A percentile compares a stretch with the other conserved stretches of the same genome.
Evolutionary conservation across 2,113 vertebrate species (phyloP).

Genomic region (Leuciscus idus): DNA sequence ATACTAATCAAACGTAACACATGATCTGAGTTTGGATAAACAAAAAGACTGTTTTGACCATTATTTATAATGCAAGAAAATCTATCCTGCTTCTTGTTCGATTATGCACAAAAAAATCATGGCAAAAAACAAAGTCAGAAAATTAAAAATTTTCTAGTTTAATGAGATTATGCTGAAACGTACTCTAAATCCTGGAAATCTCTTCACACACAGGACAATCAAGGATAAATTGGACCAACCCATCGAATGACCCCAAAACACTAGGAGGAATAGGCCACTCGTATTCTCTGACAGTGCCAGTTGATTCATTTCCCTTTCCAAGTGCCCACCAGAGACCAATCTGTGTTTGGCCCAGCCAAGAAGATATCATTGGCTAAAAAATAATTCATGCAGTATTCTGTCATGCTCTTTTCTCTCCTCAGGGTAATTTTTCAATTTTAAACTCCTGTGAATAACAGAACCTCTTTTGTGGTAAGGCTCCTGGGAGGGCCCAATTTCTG

Average conservation of each 20-base stretch:
- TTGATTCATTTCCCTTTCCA: slow-evolving; percentile 71
- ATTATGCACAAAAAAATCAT: neutral
- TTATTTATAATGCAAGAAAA: neutral
- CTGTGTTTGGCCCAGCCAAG: slow-evolving; percentile 80
- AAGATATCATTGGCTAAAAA: slow-evolving; percentile 88
- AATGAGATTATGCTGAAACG: neutral
- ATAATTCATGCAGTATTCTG: slow-evolving; percentile 91
- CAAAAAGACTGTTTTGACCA: neutral
- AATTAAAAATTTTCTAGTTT: neutral
- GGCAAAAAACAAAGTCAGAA: neutral
- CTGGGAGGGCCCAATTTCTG: slow-evolving; percentile 88
- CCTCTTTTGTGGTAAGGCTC: slow-evolving; percentile 90
- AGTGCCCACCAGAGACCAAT: slow-evolving; percentile 75
- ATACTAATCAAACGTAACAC: neutral
- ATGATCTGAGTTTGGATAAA: neutral
- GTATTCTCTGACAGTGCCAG: slow-evolving; percentile 49
- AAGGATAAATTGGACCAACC: neutral
- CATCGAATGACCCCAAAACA: neutral
- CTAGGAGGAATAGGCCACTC: neutral
- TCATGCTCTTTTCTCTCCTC: slow-evolving; percentile 86
- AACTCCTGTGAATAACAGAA: slow-evolving; percentile 91
- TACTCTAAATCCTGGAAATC: neutral
- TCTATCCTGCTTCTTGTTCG: too few species aligned
- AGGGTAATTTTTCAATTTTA: slow-evolving; percentile 86
- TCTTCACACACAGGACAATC: neutral